phyloP scores from a whole-genome alignment of 2,888 invertebrate genomes.

The Lissocephala sabroskyi region DNA sequence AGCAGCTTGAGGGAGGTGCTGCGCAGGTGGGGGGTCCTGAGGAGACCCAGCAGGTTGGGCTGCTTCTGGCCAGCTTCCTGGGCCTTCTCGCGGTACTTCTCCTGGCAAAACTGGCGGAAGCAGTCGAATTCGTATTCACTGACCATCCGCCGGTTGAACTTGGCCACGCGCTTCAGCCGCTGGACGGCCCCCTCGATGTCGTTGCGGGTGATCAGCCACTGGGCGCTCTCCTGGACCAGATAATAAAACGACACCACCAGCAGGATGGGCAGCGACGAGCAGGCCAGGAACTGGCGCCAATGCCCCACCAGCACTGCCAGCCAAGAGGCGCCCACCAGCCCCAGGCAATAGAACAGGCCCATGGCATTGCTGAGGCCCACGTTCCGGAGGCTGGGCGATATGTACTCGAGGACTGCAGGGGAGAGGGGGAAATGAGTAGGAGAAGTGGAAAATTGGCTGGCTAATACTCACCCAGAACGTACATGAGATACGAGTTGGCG shows the following conservation, averaged over 20 bases:
- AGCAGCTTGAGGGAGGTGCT: slow-evolving; percentile 73
- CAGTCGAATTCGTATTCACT: slow-evolving; percentile 54
- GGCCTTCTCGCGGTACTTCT: slow-evolving; percentile 24
- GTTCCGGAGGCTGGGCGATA: slow-evolving; percentile 74
- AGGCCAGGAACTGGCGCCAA: slow-evolving; percentile 74
- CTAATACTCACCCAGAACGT: slow-evolving; percentile 74
- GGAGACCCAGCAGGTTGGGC: slow-evolving; percentile 68
- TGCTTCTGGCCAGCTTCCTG: not conserved
- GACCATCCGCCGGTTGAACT: slow-evolving; percentile 72
- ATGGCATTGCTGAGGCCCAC: slow-evolving; percentile 75
- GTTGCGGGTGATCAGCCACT: slow-evolving; percentile 75
- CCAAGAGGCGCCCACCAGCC: slow-evolving; percentile 74
- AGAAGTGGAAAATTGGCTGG: not conserved
- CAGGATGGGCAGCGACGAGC: slow-evolving; percentile 73
- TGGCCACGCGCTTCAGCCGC: slow-evolving; percentile 74
- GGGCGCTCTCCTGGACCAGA: slow-evolving; percentile 75
- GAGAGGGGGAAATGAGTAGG: not conserved
- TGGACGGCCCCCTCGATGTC: slow-evolving; percentile 73
- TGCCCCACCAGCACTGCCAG: slow-evolving; percentile 70
- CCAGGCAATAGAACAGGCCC: slow-evolving; percentile 75
- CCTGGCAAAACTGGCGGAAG: slow-evolving; percentile 56
- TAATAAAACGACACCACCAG: slow-evolving; percentile 72
- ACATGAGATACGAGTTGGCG: slow-evolving; percentile 76
- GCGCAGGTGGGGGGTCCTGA: slow-evolving; percentile 73
- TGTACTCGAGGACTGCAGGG: slow-evolving; percentile 75